Conservation (phyloP, 2,113 vertebrate species). For the Xenopus borealis region DNA sequence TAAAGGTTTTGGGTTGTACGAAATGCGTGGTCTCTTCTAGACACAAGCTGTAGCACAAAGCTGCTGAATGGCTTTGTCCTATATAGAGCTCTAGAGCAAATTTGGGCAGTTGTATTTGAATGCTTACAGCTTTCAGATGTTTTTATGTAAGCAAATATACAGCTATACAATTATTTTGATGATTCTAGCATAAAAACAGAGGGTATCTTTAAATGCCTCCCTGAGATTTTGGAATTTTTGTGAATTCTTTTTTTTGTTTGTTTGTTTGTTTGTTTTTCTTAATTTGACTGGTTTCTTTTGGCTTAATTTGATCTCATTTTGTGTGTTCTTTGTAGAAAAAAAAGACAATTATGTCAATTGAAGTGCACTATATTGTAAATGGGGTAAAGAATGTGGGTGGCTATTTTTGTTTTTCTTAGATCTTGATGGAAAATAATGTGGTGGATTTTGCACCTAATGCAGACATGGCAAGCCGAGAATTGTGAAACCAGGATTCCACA, state of each 20-base stretch:
- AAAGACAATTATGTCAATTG: slow-evolving; percentile 58
- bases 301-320: slow-evolving; percentile 61
- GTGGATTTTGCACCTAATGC: not conserved
- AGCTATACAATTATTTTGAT: no score
- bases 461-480: not conserved
- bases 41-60: no score
- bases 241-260: slow-evolving; percentile 2
- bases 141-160: no score
- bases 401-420: not conserved
- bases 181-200: slow-evolving; percentile 24
- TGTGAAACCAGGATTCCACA: no score
- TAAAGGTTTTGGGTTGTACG: no score
- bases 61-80: no score
- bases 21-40: no score
- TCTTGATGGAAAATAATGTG: not conserved
- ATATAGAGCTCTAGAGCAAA: no score
- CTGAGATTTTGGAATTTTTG: slow-evolving; percentile 50
- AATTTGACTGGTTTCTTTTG: slow-evolving; percentile 49
- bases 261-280: no score
- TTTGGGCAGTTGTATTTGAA: no score
- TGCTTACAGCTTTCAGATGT: no score
- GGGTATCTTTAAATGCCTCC: slow-evolving; percentile 56
- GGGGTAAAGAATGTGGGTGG: slow-evolving; percentile 57
- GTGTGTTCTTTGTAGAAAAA: slow-evolving; percentile 55
- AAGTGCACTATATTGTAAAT: slow-evolving; percentile 72